Evolutionary conservation across 2,113 vertebrate genomes (phyloP).

Genomic region (Maccullochella peelii): DNA sequence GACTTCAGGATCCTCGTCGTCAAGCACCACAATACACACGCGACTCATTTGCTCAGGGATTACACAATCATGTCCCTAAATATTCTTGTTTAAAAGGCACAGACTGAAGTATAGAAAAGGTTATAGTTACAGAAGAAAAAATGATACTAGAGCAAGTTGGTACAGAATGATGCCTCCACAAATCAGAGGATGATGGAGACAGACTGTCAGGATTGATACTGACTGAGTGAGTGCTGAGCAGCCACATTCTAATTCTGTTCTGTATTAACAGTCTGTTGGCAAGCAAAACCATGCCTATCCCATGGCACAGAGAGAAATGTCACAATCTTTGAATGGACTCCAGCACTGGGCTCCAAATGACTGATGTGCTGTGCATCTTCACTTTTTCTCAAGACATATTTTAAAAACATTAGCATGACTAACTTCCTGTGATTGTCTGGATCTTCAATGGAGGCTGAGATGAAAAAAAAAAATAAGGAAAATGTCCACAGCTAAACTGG

Average conservation of each 20-base stretch:
- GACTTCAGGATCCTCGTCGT: conserved; percentile 83
- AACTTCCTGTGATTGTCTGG: neutral
- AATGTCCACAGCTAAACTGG: neutral
- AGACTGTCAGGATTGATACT: conserved; percentile 7
- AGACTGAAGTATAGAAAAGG: neutral
- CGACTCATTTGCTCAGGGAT: conserved; percentile 90
- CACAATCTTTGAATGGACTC: conserved; percentile 4
- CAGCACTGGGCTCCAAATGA: neutral
- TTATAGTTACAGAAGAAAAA: neutral
- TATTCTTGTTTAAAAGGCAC: neutral
- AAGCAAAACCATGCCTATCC: conserved; percentile 13
- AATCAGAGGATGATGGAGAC: conserved; percentile 19
- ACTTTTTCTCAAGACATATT: neutral
- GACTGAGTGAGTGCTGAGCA: conserved; percentile 23
- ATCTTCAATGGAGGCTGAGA: conserved; percentile 2
- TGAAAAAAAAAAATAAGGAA: neutral
- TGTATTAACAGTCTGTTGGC: conserved; percentile 12
- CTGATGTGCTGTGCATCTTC: conserved; percentile 4
- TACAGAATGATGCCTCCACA: conserved; percentile 18
- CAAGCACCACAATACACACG: conserved; percentile 94
- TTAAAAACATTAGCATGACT: neutral
- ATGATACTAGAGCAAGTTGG: neutral
- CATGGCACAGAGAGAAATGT: conserved; percentile 15
- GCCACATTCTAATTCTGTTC: conserved; percentile 32
- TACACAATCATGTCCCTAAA: conserved; percentile 38